These are phyloP conservation scores for Leiothrix lutea DNA, from an alignment of 2,113 vertebrate genomes.

Conservation along the genomic window DNA sequence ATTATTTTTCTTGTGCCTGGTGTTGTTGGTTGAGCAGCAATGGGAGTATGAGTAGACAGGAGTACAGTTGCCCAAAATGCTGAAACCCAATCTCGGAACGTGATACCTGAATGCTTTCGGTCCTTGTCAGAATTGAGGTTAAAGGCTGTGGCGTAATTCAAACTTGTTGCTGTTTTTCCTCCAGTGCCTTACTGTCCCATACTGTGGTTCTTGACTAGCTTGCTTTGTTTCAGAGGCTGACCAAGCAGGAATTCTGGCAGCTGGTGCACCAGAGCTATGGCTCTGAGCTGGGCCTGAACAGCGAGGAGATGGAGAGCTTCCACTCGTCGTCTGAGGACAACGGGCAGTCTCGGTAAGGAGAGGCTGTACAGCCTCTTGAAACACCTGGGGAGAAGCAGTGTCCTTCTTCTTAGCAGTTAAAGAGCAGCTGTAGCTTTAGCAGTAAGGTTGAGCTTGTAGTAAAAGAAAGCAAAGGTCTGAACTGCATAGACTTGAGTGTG, in stretches of 20 bases:
- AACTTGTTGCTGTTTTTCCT: constrained; percentile 32
- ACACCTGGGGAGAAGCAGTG: neutral
- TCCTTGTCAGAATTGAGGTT: constrained; percentile 50
- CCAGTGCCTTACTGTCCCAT: neutral
- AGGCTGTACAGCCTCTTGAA: neutral
- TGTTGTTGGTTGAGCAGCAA: neutral
- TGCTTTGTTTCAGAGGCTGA: constrained; percentile 78
- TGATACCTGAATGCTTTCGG: neutral
- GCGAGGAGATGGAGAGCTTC: constrained; percentile 90
- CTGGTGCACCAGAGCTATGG: constrained; percentile 94
- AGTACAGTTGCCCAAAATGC: constrained; percentile 36
- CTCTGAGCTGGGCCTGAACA: constrained; percentile 86
- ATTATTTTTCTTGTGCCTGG: accelerated
- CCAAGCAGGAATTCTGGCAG: constrained; percentile 84
- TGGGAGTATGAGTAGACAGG: neutral
- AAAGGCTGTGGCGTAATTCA: constrained; percentile 51
- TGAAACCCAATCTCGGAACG: constrained; percentile 26
- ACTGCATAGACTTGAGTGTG: neutral
- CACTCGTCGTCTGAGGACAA: constrained; percentile 76
- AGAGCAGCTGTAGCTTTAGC: neutral
- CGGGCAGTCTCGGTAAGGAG: constrained; percentile 78
- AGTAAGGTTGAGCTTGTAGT: neutral
- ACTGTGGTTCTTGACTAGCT: neutral
- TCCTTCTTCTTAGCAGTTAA: neutral
- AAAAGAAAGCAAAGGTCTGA: neutral